Conservation (phyloP, 2,797 vertebrate genomes). For the Podarcis lilfordi region DNA sequence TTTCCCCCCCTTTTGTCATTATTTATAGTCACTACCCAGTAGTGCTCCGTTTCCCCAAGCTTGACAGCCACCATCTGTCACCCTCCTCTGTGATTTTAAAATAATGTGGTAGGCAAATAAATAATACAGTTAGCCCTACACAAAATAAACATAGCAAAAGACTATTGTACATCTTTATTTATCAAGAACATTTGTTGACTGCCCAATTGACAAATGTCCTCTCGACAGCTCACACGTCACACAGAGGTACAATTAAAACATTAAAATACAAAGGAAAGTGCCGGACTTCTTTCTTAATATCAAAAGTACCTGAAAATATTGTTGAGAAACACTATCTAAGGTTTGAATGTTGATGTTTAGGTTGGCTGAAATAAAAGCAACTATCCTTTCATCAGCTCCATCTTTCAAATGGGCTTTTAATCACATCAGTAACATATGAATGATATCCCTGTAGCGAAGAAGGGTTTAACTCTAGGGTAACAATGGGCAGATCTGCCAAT, state of each 20-base stretch:
- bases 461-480: too few species aligned
- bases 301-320: too few species aligned
- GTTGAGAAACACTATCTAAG: too few species aligned
- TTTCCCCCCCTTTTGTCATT: conserved; percentile 51
- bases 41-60: conserved; percentile 51
- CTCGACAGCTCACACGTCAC: neutral
- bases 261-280: neutral
- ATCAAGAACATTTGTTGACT: neutral
- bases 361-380: too few species aligned
- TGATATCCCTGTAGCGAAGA: too few species aligned
- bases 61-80: conserved; percentile 62
- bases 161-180: conserved; percentile 29
- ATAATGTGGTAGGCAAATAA: conserved; percentile 52
- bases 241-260: neutral
- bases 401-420: too few species aligned
- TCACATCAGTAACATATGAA: too few species aligned
- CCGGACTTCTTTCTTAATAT: too few species aligned
- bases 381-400: too few species aligned
- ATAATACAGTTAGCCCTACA: conserved; percentile 49
- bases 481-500: too few species aligned
- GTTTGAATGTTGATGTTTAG: too few species aligned
- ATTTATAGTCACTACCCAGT: conserved; percentile 52
- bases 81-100: conserved; percentile 42
- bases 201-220: neutral
- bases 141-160: conserved; percentile 31